Base-by-base conservation (phyloP, 1,140 invertebrate genomes). In the Vanessa atalanta region DNA sequence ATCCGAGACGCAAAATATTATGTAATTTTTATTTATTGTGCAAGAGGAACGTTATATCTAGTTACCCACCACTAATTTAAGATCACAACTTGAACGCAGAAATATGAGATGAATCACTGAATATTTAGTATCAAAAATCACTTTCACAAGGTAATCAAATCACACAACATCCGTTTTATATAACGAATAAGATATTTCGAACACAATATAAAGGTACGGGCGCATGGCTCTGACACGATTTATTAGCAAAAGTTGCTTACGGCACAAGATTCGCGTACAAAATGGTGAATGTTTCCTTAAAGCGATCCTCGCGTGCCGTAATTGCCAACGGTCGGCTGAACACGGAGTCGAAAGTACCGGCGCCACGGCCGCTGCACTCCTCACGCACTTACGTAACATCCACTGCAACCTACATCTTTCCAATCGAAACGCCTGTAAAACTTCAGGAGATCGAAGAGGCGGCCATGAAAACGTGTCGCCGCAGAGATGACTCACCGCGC, bases 281-380 rank as follows among this genome's bases (percentile, higher is more conserved):
- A 92, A 92, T 91, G 89, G 90, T 91, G 89, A 92, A 89, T 89
- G 89, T 90, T 87, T 87, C 85, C 86, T 90, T 86, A 89, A 91
- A 90, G 80, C 82, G 81, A 83, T 89, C 84, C 81, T 88, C 85
- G 88, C 86, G 87, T 86, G 83, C 83, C 65, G 85, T 87, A 85
- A 84, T 85, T 82, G 80, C 79, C 73, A 77, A 80, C 86, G 86
- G 81, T 87, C 83, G 87, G 84, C 82, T 85, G 89, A 85, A 80
- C 88, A 82, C 83, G 70, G 81, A 80, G 77, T 87, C 83, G 89
- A 92, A 92, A 89, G 89, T 88, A 80, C 79, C 82, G 83, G 75
- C 83, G 79, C 83, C 84, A 83, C 85, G 81, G 84, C 85, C 83
- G 83, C 84, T 90, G 88, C 88, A 88, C 85, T 83, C 79, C 84